Evolutionary conservation across 2,797 vertebrate species (phyloP), one percentile per base, ranked within the genome.

Genomic region (Atherinosoma microstoma): DNA sequence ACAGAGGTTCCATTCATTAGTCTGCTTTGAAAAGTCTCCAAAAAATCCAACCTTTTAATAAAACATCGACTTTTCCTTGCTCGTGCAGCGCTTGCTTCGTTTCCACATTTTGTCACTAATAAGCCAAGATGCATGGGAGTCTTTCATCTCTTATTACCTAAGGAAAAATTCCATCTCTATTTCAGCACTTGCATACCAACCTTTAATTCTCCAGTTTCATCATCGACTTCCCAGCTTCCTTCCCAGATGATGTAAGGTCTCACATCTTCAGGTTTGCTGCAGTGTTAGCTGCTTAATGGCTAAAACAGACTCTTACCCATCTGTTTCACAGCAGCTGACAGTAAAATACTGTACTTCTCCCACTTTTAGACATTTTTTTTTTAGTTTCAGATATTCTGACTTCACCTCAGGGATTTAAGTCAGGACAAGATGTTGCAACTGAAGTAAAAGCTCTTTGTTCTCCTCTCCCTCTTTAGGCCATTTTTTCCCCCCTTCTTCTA

Each of bases 1-100:
- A 93, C 92, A 93, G 89, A 91, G 87, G 76, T 68, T 89, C 90
- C 86, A 88, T 93, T 93, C 89, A 93, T 89, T 79, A 61, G 74
- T 53, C 29, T 63, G 66, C 74, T 85, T 83, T 86, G 74, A 90
- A 85, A 81, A n/a, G 35, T 49, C 40, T 88, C 79, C 81, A 27
- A 90, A 61, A 83, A 80, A 34, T 40, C 66, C 74, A 64, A 57
- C 58, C 71, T 65, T 58, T 53, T 63, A 87, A 80, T 86, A 85
- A 84, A 91, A 79, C 32, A 54, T 53, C 12, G 56, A 74, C 32
- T 0, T 80, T 75, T 84, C 72, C 79, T 64, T 58, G 15, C 49
- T 67, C 22, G 18, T 32, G 24, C 54, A 60, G 38, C 13, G 24
- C 70, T 72, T 75, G n/a, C 9, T 24, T 74, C 57, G 11, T 70